Base-by-base conservation (phyloP, 2,113 vertebrate species). In the Antechinus stuartii region DNA sequence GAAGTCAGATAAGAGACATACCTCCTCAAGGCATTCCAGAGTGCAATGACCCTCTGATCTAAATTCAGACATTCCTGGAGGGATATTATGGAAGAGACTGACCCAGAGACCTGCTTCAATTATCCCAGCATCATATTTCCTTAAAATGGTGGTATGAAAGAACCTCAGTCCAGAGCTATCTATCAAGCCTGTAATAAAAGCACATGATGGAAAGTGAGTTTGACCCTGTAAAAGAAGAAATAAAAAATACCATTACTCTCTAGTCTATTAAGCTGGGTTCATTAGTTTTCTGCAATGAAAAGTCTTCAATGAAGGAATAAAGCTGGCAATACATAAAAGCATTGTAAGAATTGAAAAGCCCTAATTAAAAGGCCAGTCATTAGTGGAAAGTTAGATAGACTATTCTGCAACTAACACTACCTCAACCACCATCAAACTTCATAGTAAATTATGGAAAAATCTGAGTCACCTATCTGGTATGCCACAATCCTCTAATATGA, bases 71-170 rank as follows among this genome's bases (percentile, higher is more conserved):
- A 99, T 99, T 92, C 99, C 99, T 0, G 99, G 99, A 94, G 99
- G 99, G 94, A 99, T 98, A 97, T 99, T 99, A 94, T 99, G 99
- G 98, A 99, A 99, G 26, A 99, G 99, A 93, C 99, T 99, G 93
- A 99, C 99, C 99, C 99, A 99, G 93, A 99, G 99, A 93, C 99
- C 99, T 0, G 99, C 99, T 98, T 99, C 99, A 90, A 99, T 99
- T 95, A 99, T 99, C 30, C 99, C 99, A 10, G 99, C 99, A 96
- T 99, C 99, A 0, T 99, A 99, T 96, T 98, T 98, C 97, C 99
- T 98, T 98, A 99, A 96, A 95, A 97, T 97, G 0, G 98, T 96
- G 6, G 99, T 99, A 91, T 99, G 99, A 98, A 98, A 98, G 42
- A 99, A 89, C 95, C 99, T 98, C 96, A 99, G 97, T 90, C 99